A percentile compares a stretch with the other conserved stretches of the same genome.
Evolutionary conservation across 1,140 invertebrate species (phyloP).

Genomic region (Drepana arcuata): DNA sequence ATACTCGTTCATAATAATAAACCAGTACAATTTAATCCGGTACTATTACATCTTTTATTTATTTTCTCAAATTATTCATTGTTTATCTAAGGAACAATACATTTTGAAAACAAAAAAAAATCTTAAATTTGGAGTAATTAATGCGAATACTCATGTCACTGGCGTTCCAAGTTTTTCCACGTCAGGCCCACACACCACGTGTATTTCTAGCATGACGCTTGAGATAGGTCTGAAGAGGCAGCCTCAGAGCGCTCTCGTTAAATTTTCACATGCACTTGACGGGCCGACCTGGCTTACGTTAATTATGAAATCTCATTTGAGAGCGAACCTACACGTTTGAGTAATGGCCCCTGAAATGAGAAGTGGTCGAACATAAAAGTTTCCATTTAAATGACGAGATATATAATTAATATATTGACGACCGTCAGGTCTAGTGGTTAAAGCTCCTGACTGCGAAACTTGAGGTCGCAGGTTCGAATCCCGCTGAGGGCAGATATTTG

Average conservation of each 20-base stretch:
- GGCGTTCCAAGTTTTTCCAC: conserved; percentile 22
- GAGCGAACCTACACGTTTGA: conserved; percentile 59
- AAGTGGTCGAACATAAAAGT: conserved; percentile 41
- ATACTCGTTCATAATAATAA: too few relatives aligned
- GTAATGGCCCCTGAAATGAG: conserved; percentile 57
- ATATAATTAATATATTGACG: too few relatives aligned
- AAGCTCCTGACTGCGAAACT: too few relatives aligned
- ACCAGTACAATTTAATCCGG: too few relatives aligned
- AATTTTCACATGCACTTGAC: conserved; percentile 71
- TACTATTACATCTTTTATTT: too few relatives aligned
- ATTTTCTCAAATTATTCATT: too few relatives aligned
- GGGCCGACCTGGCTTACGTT: conserved; percentile 60
- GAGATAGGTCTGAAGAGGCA: conserved; percentile 43
- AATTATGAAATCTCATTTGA: conserved; percentile 70
- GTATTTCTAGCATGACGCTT: conserved; percentile 19
- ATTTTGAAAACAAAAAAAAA: too few relatives aligned
- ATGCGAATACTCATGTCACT: conserved; percentile 11
- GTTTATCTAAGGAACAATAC: too few relatives aligned
- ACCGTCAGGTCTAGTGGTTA: too few relatives aligned
- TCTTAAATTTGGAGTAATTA: too few relatives aligned
- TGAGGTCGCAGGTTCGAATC: too few relatives aligned
- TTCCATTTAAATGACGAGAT: conserved; percentile 24
- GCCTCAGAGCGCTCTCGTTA: conserved; percentile 50
- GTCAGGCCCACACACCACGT: conserved; percentile 29
- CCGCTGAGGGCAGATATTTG: too few relatives aligned